Evolutionary conservation across 2,113 vertebrate genomes (phyloP).

Genomic region (Trachemys scripta): DNA sequence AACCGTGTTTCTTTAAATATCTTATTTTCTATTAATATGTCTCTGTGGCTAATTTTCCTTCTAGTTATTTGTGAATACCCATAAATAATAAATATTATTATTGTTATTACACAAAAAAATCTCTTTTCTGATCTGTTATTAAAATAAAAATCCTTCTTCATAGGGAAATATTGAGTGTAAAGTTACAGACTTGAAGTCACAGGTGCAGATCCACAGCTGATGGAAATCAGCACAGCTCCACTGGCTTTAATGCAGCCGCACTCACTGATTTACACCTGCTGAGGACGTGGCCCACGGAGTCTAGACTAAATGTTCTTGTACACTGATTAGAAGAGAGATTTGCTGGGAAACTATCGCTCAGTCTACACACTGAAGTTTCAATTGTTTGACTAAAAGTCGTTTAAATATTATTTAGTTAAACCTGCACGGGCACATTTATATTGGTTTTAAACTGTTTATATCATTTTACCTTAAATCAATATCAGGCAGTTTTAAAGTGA

Average conservation of each 20-base stretch:
- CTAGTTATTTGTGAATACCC: neutral
- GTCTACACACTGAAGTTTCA: neutral
- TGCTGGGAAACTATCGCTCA: neutral
- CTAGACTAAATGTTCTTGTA: neutral
- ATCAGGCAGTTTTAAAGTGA: neutral
- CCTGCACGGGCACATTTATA: neutral
- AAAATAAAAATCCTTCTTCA: neutral
- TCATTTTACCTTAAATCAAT: neutral
- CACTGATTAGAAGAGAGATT: neutral
- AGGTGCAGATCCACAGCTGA: constrained; percentile 27
- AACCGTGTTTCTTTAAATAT: constrained; percentile 13
- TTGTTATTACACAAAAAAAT: neutral
- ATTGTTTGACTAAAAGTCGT: neutral
- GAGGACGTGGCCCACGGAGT: neutral
- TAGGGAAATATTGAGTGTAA: neutral
- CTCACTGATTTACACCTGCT: too few species aligned
- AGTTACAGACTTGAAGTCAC: constrained; percentile 9
- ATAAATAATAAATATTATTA: neutral
- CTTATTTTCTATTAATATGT: neutral
- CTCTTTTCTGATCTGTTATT: constrained; percentile 26
- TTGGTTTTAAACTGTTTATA: fast-evolving
- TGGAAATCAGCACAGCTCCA: neutral
- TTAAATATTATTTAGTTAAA: neutral
- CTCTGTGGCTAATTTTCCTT: constrained; percentile 8
- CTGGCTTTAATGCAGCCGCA: too few species aligned